A percentile compares a stretch with the other conserved stretches of the same genome.
phyloP scores from a whole-genome alignment of 1,140 invertebrate genomes.

The Papilio aristodemus region DNA sequence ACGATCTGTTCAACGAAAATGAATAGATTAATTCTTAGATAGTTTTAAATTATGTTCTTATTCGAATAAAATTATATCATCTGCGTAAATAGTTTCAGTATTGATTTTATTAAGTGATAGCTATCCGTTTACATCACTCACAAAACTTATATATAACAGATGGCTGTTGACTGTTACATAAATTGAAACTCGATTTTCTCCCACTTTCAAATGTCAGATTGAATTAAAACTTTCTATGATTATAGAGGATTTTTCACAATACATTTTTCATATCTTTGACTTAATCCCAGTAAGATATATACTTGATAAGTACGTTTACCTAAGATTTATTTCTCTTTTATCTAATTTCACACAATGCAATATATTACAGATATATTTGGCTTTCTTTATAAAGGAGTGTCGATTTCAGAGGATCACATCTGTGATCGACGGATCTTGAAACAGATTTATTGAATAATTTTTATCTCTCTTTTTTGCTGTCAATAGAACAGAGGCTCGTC shows the following conservation, averaged over 20 bases:
- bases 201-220: too few relatives aligned
- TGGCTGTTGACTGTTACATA: too few relatives aligned
- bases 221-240: too few relatives aligned
- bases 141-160: too few relatives aligned
- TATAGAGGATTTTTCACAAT: too few relatives aligned
- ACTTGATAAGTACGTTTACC: too few relatives aligned
- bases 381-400: conserved; percentile 9
- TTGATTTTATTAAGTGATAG: not conserved
- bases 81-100: not conserved
- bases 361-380: conserved; percentile 16
- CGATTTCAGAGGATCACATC: conserved; percentile 18
- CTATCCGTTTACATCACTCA: too few relatives aligned
- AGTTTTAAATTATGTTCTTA: not conserved
- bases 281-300: too few relatives aligned
- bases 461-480: conserved; percentile 26
- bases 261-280: too few relatives aligned
- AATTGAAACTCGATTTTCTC: too few relatives aligned
- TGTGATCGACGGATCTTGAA: conserved; percentile 28
- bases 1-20: conserved; percentile 37
- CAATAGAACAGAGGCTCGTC: conserved; percentile 20
- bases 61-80: not conserved
- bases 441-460: conserved; percentile 33
- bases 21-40: not conserved
- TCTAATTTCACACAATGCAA: not conserved
- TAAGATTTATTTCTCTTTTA: not conserved